Evolutionary conservation across 2,797 vertebrate genomes (phyloP), one percentile per base, ranked within the genome.

Genomic region (Lacerta agilis): DNA sequence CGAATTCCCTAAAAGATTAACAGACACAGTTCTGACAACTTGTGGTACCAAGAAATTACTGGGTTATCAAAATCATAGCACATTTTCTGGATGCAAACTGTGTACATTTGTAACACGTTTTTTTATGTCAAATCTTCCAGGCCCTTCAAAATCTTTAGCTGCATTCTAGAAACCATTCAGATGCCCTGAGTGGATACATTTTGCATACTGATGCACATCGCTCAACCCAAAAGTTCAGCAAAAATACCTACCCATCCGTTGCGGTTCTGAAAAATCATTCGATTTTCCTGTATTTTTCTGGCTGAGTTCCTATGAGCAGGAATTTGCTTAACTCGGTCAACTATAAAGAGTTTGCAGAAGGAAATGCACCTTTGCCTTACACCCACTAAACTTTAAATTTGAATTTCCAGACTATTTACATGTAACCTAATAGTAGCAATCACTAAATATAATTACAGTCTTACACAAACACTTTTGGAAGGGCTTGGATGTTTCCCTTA

Each of bases 401-500:
- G 85, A 89, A 55, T 3, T 88, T 94, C 78, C 77, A 88, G 27
- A 91, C 91, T 92, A 90, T 86, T 92, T 94, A 72, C 91, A 79
- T 82, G 55, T 66, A 90, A 91, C 27, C 83, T 45, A 94, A 94
- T 0, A 7, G 72, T 41, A 93, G 67, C 69, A 90, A 88, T 94
- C 81, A 93, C 83, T 78, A 94, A 90, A 86, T 8, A 10, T 64
- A 94, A 93, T 93, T 92, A 90, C 67, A 88, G 71, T 72, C 49
- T 93, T 91, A 86, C 84, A 71, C 86, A 86, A 66, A 45, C 3
- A 36, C 41, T 88, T 91, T 85, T 88, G 76, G 82, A 92, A 94
- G 91, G 71, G 80, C 25, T 82, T 87, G 45, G 1, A 8, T 55
- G 41, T 88, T 92, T 90, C 87, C 76, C 83, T 83, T 29, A 38